Conservation (phyloP, 1,140 invertebrate genomes). For the Hirudo medicinalis region DNA sequence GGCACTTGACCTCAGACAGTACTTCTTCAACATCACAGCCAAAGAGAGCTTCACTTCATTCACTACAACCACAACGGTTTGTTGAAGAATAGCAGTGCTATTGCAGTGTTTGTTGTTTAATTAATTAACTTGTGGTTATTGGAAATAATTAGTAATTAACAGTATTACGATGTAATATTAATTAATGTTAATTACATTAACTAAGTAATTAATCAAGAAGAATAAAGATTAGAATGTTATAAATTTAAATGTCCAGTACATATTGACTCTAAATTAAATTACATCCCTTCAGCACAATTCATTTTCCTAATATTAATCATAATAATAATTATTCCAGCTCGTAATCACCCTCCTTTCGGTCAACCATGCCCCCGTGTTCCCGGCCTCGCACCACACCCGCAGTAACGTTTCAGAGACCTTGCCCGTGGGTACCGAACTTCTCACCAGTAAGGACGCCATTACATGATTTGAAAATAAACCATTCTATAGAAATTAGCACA, state of each 20-base stretch:
- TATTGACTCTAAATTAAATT: too few species aligned
- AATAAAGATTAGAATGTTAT: too few species aligned
- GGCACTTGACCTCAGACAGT: slow-evolving; percentile 14
- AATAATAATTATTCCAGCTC: background rate
- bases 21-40: slow-evolving; percentile 15
- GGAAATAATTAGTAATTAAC: too few species aligned
- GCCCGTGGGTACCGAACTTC: background rate
- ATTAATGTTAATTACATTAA: too few species aligned
- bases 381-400: background rate
- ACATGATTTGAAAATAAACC: background rate
- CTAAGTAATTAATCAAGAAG: too few species aligned
- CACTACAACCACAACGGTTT: slow-evolving; percentile 4
- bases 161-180: too few species aligned
- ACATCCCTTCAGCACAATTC: too few species aligned
- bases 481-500: background rate
- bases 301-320: too few species aligned
- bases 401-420: background rate
- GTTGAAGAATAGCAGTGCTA: too few species aligned
- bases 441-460: background rate
- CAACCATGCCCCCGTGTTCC: slow-evolving; percentile 15
- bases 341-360: background rate
- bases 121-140: too few species aligned
- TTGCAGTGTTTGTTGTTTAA: too few species aligned
- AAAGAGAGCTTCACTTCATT: slow-evolving; percentile 8
- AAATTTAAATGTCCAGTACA: too few species aligned